phyloP scores from a whole-genome alignment of 2,888 invertebrate genomes.

The Lasioglossum villosulum region DNA sequence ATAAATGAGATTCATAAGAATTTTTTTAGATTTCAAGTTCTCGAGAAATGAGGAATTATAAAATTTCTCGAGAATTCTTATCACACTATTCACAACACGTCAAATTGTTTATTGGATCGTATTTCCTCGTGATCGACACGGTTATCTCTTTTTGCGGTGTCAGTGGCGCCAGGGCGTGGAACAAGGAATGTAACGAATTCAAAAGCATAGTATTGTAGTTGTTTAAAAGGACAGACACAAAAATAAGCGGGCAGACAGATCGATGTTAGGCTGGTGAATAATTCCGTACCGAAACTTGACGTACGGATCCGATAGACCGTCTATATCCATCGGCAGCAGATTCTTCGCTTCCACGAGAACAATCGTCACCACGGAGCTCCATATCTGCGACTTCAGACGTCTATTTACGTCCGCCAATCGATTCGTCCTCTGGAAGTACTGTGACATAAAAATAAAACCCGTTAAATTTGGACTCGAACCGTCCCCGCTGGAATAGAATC shows the following conservation, averaged over 20 bases:
- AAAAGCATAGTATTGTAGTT: not conserved
- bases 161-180: not conserved
- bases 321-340: constrained; percentile 94
- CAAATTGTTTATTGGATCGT: not conserved
- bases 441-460: constrained; percentile 65
- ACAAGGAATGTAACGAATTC: no score
- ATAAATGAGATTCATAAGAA: no score
- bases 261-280: constrained; percentile 6
- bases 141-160: not conserved
- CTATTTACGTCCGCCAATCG: constrained; percentile 92
- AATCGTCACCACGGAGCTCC: constrained; percentile 98
- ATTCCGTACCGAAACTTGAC: constrained; percentile 95
- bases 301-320: constrained; percentile 96
- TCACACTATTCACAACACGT: no score
- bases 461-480: constrained; percentile 8
- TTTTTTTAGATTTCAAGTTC: no score
- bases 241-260: not conserved
- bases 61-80: no score
- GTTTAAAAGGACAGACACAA: not conserved
- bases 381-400: constrained; percentile 96
- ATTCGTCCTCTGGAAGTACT: constrained; percentile 93
- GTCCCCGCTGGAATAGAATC: not conserved
- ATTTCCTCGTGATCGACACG: not conserved
- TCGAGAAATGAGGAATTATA: no score
- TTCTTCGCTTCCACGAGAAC: constrained; percentile 98